A percentile compares a stretch with the other conserved stretches of the same genome.
Evolutionary conservation across 2,888 invertebrate genomes (phyloP).

Genomic region (Campoletis raptor): DNA sequence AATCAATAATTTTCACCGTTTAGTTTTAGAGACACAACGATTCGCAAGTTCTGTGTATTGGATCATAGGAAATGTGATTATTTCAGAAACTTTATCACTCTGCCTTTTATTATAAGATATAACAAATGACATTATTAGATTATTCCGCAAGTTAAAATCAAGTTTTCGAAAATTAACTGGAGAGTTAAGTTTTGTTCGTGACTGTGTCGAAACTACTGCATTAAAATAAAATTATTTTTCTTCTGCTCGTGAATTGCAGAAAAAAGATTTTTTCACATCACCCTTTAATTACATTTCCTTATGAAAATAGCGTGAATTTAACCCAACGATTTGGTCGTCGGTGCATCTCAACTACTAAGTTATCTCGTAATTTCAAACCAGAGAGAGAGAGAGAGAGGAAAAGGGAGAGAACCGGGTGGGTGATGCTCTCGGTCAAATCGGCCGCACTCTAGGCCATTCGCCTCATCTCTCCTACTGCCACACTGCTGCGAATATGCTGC

Average conservation of each 20-base stretch:
- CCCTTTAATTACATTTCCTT: too few relatives aligned
- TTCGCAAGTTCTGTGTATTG: too few relatives aligned
- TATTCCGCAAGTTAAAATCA: too few relatives aligned
- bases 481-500: constrained; percentile 65
- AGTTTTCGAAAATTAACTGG: too few relatives aligned
- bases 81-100: too few relatives aligned
- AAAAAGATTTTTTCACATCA: background rate
- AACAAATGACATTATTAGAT: too few relatives aligned
- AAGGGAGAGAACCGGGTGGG: constrained; percentile 39
- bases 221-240: background rate
- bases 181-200: too few relatives aligned
- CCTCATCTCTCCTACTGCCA: constrained; percentile 63
- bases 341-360: background rate
- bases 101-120: too few relatives aligned
- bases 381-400: constrained; percentile 27
- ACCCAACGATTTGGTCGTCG: background rate
- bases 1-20: too few relatives aligned
- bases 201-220: too few relatives aligned
- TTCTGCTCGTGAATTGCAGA: background rate
- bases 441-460: constrained; percentile 67
- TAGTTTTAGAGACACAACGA: too few relatives aligned
- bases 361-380: background rate
- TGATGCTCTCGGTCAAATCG: constrained; percentile 61
- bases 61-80: too few relatives aligned
- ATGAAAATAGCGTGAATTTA: background rate